Conservation (phyloP, 2,797 vertebrate genomes). For the Channallabes apus region DNA sequence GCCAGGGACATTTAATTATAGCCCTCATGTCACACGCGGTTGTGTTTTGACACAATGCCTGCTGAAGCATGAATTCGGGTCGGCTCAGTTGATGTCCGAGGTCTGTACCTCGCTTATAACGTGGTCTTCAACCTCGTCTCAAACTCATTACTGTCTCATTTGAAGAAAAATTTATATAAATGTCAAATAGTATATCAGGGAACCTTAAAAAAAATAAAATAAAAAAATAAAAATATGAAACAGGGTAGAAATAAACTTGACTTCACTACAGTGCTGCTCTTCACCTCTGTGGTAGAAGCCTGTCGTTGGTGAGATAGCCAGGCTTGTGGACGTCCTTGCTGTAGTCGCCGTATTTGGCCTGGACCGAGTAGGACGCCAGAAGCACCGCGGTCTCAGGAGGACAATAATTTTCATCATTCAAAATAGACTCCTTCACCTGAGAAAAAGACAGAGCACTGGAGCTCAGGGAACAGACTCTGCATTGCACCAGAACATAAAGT, state of each 20-base stretch:
- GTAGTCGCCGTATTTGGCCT: slow-evolving; percentile 94
- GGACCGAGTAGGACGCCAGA: slow-evolving; percentile 92
- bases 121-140: not conserved
- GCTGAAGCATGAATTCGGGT: slow-evolving; percentile 9
- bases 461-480: not conserved
- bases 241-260: not conserved
- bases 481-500: not conserved
- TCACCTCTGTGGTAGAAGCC: slow-evolving; percentile 94
- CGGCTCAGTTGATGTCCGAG: not conserved
- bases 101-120: slow-evolving; percentile 1
- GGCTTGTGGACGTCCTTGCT: slow-evolving; percentile 89
- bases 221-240: not conserved
- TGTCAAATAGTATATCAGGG: not conserved
- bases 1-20: slow-evolving; percentile 44
- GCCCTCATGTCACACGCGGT: slow-evolving; percentile 20
- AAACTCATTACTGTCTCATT: not conserved
- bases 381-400: slow-evolving; percentile 96
- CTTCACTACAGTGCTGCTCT: not conserved
- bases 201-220: not conserved
- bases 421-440: slow-evolving; percentile 91
- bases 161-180: not conserved
- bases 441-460: not conserved
- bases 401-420: slow-evolving; percentile 98
- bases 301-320: slow-evolving; percentile 91
- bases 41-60: slow-evolving; percentile 32